Percentiles rank a stretch among this genome's conserved stretches.
Conservation (phyloP, 2,113 vertebrate genomes). For the Nesospiza acunhae region DNA sequence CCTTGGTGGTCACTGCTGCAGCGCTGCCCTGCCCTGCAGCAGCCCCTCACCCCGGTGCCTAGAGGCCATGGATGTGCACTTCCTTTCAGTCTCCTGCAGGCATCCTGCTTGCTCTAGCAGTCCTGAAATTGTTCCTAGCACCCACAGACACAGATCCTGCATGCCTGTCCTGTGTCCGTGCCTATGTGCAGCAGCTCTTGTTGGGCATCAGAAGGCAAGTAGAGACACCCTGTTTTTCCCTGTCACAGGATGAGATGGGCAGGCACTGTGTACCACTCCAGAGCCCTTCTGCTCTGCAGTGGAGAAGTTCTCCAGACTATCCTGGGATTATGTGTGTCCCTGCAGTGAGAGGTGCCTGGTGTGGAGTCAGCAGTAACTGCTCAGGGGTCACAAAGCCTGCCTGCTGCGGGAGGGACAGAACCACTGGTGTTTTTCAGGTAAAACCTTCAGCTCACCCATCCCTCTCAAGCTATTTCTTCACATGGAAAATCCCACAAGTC, state of each 20-base stretch:
- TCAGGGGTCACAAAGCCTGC: rapidly evolving
- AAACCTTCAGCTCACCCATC: not conserved
- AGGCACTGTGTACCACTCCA: not conserved
- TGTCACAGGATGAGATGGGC: not conserved
- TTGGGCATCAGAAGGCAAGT: not conserved
- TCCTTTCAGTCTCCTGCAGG: not conserved
- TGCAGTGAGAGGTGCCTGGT: not conserved
- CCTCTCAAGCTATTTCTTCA: not conserved
- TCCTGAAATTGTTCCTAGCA: not conserved
- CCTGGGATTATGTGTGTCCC: not conserved
- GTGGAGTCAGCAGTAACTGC: not conserved
- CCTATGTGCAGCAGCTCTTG: not conserved
- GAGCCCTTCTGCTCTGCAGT: not conserved
- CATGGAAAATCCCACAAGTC: not conserved
- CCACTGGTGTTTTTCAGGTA: not conserved
- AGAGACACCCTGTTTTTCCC: not conserved
- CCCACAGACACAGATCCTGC: not conserved
- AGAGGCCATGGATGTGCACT: not conserved
- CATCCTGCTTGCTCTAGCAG: not conserved
- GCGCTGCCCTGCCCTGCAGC: not conserved
- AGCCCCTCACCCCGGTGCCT: not conserved
- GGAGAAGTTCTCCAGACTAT: not conserved
- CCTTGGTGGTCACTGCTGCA: rapidly evolving
- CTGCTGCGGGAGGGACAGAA: not conserved
- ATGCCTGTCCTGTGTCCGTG: rapidly evolving